Base-by-base conservation (phyloP, 2,113 vertebrate genomes). In the Datnioides undecimradiatus region DNA sequence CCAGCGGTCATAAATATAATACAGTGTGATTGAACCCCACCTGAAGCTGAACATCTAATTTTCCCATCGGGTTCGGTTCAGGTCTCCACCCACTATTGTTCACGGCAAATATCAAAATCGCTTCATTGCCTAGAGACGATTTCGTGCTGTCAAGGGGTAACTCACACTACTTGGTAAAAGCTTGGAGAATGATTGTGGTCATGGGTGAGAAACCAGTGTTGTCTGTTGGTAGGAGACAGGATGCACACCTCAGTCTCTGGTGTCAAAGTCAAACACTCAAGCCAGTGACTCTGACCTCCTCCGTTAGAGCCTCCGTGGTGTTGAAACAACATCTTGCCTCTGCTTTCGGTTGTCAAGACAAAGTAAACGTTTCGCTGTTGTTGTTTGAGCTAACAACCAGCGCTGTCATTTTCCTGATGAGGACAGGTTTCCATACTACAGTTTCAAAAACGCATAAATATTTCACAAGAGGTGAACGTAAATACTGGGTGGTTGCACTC, bases 401-500 rank as follows among this genome's bases (percentile, higher is more conserved):
- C 25, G 40, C 25, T 31, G 38, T 48, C 23, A 9, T n/a, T 51
- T 52, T 34, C 36, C 38, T 54, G 25, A 76, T 31, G 17, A 25
- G 33, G 29, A 36, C 13, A 8, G 60, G 60, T 29, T 48, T 70
- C 1, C 1, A 8, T 29, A 41, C 31, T 19, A 13, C 2, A 51
- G 4, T 63, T 63, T 75, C 10, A 62, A 34, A 70, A 67, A 71
- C 45, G 31, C 49, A 69, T n/a, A n/a, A n/a, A 62, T 8, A 62
- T 60, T 79, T 72, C 27, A 63, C 33, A 54, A 38, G 57, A 48
- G 62, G 63, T 57, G 48, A 49, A 63, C 0, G 0, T 73, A 45
- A 80, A 76, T 25, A 58, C 46, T 63, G 71, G 60, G 55, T 1
- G 33, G 76, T 33, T 63, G 21, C 43, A 48, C 43, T 63, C 54